A percentile compares a stretch with the other conserved stretches of the same genome.
phyloP scores from a whole-genome alignment of 2,113 vertebrate species.

The Boleophthalmus pectinirostris region DNA sequence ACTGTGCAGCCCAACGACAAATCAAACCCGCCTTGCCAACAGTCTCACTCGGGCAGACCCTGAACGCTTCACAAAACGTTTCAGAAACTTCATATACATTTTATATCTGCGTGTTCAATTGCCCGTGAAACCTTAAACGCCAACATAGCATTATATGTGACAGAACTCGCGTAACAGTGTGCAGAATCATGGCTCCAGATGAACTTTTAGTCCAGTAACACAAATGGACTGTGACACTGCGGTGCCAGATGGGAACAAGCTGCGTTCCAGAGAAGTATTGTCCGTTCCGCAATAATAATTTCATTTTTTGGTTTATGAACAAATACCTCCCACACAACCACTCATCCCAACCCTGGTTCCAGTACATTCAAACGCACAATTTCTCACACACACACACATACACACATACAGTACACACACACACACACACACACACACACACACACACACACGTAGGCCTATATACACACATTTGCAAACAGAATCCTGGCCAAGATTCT shows the following conservation, averaged over 20 bases:
- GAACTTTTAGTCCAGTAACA: conserved; percentile 38
- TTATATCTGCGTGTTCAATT: not conserved
- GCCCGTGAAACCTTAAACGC: not conserved
- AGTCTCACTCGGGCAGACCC: not conserved
- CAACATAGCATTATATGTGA: not conserved
- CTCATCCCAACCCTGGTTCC: conserved; percentile 51
- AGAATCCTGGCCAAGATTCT: conserved; percentile 58
- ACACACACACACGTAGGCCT: not conserved
- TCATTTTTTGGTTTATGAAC: conserved; percentile 60
- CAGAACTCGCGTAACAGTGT: not conserved
- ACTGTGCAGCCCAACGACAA: too few species aligned
- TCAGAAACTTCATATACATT: not conserved
- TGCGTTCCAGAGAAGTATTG: conserved; percentile 52
- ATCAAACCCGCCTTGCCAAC: not conserved
- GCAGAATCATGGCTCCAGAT: conserved; percentile 16
- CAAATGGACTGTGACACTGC: conserved; percentile 50
- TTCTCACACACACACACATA: conserved; percentile 44
- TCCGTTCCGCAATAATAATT: conserved; percentile 57
- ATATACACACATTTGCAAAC: conserved; percentile 21
- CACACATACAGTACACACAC: too few species aligned
- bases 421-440: conserved; percentile 12
- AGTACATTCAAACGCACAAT: conserved; percentile 64
- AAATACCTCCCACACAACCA: conserved; percentile 70
- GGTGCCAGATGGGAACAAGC: conserved; percentile 50
- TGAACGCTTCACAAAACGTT: not conserved